Conservation (phyloP, 2,888 invertebrate genomes). For the Malthinus seriepunctatus region DNA sequence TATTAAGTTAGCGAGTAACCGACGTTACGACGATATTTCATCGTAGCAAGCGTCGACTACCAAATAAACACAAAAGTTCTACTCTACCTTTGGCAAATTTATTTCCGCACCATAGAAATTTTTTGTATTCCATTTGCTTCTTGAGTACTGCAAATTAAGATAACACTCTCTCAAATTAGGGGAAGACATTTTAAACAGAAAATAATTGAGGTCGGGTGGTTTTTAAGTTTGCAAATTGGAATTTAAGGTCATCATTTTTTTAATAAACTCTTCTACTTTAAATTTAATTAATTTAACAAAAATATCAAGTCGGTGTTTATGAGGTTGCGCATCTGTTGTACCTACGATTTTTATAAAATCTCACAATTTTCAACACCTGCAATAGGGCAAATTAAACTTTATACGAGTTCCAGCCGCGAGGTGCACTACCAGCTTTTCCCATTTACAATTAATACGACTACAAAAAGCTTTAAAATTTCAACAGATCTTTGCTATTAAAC, state of each 20-base stretch:
- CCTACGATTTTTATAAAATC: too few species aligned
- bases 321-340: too few species aligned
- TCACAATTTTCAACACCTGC: too few species aligned
- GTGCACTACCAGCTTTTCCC: too few species aligned
- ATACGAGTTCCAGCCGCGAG: too few species aligned
- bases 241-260: slow-evolving; percentile 3
- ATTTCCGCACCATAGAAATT: slow-evolving; percentile 18
- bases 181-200: background rate
- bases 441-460: too few species aligned
- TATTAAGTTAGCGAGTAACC: slow-evolving; percentile 45
- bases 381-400: too few species aligned
- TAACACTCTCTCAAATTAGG: slow-evolving; percentile 1
- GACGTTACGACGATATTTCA: slow-evolving; percentile 45
- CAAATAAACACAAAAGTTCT: slow-evolving; percentile 40
- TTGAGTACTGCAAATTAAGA: slow-evolving; percentile 4
- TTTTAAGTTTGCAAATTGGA: background rate
- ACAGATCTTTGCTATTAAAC: too few species aligned
- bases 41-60: slow-evolving; percentile 42
- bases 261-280: background rate
- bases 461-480: too few species aligned
- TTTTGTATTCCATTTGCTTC: slow-evolving; percentile 8
- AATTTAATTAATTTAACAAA: too few species aligned
- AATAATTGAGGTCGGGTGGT: background rate
- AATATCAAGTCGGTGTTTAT: too few species aligned
- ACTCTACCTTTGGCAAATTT: slow-evolving; percentile 24